Base-by-base conservation (phyloP, 2,113 vertebrate genomes). In the Onychorhynchus coronatus region DNA sequence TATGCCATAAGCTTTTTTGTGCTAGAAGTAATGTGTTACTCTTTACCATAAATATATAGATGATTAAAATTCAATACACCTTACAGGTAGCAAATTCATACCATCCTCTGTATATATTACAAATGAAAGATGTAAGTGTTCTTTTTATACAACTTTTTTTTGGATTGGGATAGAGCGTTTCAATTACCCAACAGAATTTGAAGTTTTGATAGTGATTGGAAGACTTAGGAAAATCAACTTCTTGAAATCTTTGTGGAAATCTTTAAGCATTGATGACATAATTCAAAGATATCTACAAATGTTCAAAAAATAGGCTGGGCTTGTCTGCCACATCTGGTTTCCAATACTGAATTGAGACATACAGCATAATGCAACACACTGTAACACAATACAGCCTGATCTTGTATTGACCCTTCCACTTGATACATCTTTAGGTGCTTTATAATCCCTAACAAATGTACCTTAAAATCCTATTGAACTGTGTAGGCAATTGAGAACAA, bases 1-100 rank as follows among this genome's bases (percentile, higher is more conserved):
- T 96, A 95, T 95, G 94, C 97, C 96, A 96, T 98, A 97, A 97
- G 97, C 96, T 97, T 97, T 96, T 96, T 97, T 96, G 97, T 94
- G 91, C 97, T 96, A 82, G 81, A 96, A 96, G 96, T 96, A 94
- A 98, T 97, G 97, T 97, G 94, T 97, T 97, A 96, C 85, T 91
- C 91, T 97, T 97, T 96, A 85, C 89, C 53, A 72, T 97, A 97
- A 96, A 97, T 97, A 96, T 95, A 91, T 94, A 94, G 94, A 88
- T 97, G 91, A 97, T 97, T 96, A 95, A 97, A 97, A 97, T 96
- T 96, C 96, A 91, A 85, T 93, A 84, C 94, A 95, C 93, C 92
- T 96, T 96, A 89, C 74, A 97, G 97, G 96, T 97, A 96, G 87
- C 73, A 77, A 83, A 95, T 88, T 73, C 84, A 37, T 39, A 52